Evolutionary conservation across 35 echinoderm and acorn worm species (phyloP), one percentile per base, ranked within the genome.

Genomic region (Anneissia japonica): DNA sequence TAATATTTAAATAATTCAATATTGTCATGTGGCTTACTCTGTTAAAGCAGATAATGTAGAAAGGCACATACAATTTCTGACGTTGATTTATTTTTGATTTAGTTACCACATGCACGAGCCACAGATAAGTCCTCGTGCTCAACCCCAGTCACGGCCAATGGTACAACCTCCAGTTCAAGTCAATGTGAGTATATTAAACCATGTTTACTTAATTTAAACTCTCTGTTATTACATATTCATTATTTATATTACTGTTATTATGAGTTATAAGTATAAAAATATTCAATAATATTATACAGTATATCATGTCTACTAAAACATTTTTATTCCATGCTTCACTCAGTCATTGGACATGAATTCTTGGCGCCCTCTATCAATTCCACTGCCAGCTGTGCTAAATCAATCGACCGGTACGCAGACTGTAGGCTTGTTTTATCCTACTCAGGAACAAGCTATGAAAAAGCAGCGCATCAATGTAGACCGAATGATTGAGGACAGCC

Each of bases 71-170:
- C 19, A 16, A 26, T 64, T 64, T 64, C 5, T 16, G 7, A 64
- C 21, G 40, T 45, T 45, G 4, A 7, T 45, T 19, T 64, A 23
- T 64, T 64, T 78, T 32, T 13, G 0, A 73, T 72, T 46, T 77
- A 92, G 93, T 74, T 95, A 95, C 74, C 93, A 95, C 82, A 97
- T 97, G 94, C 94, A 97, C 85, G 87, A 97, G 39, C 64, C 85
- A 34, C 85, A 51, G 23, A 56, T 86, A 30, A 81, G 76, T 75
- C 77, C 28, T 16, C 93, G 30, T 38, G 89, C 77, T 72, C 91
- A 83, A 33, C 91, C 87, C 11, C 86, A 4, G 11, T 33, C 17
- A 30, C 45, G 84, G 3, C 87, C 86, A 83, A 86, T 34, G 28
- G 37, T 39, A 16, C 77, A 80, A 35, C 39, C 94, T 46, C 94